Evolutionary conservation across 2,797 vertebrate species (phyloP).

Genomic region (Okamejei kenojei): DNA sequence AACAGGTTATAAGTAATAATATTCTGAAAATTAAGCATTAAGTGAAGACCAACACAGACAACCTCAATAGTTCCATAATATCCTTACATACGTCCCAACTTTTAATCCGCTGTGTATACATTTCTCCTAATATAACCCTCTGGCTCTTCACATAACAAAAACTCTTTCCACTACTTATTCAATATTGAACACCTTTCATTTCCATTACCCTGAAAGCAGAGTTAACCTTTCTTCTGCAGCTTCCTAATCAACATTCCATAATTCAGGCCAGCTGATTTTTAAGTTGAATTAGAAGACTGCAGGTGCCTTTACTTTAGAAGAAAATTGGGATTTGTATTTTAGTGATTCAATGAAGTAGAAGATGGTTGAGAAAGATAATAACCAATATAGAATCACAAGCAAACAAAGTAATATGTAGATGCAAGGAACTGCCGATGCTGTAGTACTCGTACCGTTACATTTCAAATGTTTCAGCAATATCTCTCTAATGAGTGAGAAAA

Average conservation of each 20-base stretch:
- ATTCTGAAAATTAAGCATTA: neutral
- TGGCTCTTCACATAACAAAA: neutral
- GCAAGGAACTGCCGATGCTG: too few species aligned
- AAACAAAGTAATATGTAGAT: neutral
- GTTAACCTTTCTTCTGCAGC: neutral
- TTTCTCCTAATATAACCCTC: neutral
- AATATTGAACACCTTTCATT: neutral
- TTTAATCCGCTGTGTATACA: neutral
- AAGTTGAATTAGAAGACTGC: neutral
- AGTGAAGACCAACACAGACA: neutral
- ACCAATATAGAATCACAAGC: neutral
- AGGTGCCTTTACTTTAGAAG: neutral
- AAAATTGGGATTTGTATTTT: neutral
- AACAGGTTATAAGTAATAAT: neutral
- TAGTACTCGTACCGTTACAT: neutral
- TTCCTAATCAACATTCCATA: neutral
- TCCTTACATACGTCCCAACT: neutral
- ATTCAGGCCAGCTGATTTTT: neutral
- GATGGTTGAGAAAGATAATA: neutral
- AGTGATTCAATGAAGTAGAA: neutral
- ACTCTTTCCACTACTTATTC: neutral
- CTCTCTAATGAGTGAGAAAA: neutral
- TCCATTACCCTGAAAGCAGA: neutral
- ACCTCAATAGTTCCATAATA: neutral
- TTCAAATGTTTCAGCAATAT: neutral